These are phyloP conservation scores for Sylvilagus bachmani DNA, from an alignment of 2,113 vertebrate genomes.

Conservation along the genomic window DNA sequence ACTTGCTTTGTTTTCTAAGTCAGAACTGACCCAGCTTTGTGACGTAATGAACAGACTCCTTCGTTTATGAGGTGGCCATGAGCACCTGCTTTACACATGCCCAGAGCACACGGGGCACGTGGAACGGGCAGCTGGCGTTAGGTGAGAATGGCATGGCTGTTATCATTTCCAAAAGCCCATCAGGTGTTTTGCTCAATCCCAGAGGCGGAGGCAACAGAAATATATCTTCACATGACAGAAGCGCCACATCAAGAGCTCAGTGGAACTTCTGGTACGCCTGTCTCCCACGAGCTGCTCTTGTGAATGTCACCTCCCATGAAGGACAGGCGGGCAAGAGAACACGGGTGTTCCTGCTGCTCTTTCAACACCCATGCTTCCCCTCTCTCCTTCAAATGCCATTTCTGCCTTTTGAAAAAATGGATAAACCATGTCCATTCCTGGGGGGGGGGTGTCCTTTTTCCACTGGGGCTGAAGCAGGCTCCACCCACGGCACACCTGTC, in stretches of 20 bases:
- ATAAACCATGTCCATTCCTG: neutral
- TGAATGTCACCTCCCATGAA: neutral
- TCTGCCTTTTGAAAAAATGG: neutral
- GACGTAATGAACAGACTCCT: neutral
- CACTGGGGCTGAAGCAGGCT: neutral
- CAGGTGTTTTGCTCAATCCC: neutral
- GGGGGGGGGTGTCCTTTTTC: neutral
- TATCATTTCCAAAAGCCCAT: neutral
- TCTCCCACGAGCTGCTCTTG: neutral
- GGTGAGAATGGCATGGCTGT: accelerated
- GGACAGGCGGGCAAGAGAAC: neutral
- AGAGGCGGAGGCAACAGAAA: neutral
- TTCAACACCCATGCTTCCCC: neutral
- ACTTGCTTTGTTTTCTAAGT: neutral
- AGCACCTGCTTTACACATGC: neutral
- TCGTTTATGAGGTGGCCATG: neutral
- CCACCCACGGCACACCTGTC: accelerated
- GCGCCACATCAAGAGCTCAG: neutral
- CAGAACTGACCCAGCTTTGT: neutral
- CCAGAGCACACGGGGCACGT: accelerated
- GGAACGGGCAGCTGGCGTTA: neutral
- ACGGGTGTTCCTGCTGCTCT: neutral
- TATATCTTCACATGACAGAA: neutral
- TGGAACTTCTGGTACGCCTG: no score
- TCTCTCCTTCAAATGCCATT: neutral